A percentile compares a stretch with the other conserved stretches of the same genome.
Conservation (phyloP, 2,113 vertebrate genomes). For the Propithecus coquereli region DNA sequence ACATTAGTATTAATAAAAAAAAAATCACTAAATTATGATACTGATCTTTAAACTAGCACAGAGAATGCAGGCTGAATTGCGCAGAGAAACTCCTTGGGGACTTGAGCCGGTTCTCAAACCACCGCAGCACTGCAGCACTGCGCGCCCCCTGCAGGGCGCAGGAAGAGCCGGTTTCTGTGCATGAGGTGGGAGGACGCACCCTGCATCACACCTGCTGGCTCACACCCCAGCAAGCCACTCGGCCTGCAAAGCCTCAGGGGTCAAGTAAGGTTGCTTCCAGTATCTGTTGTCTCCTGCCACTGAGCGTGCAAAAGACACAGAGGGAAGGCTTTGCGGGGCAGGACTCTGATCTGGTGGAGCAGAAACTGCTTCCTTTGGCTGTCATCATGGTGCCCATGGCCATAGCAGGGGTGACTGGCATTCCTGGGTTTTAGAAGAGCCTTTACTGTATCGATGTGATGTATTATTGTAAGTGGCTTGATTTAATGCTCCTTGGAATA, state of each 20-base stretch:
- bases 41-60: rapidly evolving
- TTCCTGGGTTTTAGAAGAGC: not conserved
- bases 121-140: rapidly evolving
- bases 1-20: not conserved
- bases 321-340: rapidly evolving
- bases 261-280: not conserved
- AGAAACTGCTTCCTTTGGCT: rapidly evolving
- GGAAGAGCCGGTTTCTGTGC: not conserved
- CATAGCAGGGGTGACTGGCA: rapidly evolving
- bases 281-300: rapidly evolving
- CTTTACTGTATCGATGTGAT: rapidly evolving
- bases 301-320: rapidly evolving
- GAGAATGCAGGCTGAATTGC: not conserved
- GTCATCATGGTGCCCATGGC: rapidly evolving
- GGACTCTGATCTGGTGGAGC: not conserved
- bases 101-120: not conserved
- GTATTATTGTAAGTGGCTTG: not conserved
- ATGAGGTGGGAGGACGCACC: rapidly evolving
- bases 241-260: not conserved
- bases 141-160: constrained; percentile 16
- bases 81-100: rapidly evolving
- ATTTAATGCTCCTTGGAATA: too few relatives aligned
- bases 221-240: not conserved
- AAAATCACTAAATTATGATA: not conserved
- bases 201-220: too few relatives aligned